These are phyloP conservation scores for Fulmarus glacialis DNA, from an alignment of 2,113 vertebrate genomes.

Conservation along the genomic window DNA sequence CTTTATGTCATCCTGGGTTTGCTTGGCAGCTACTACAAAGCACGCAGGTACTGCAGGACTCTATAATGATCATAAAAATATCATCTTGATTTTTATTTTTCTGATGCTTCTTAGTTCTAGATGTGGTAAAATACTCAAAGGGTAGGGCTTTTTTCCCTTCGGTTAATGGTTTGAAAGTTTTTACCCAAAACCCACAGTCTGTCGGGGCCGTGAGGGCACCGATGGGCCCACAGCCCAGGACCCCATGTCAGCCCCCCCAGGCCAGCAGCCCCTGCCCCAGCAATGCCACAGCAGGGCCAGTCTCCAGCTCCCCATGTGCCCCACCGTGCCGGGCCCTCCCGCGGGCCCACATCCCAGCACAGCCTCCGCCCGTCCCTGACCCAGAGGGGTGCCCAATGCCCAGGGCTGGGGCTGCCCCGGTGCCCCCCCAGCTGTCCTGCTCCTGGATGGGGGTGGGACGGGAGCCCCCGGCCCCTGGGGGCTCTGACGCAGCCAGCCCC, in stretches of 20 bases:
- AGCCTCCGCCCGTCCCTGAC: rapidly evolving
- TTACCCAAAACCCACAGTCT: background rate
- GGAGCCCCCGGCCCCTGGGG: rapidly evolving
- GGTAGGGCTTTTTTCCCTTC: background rate
- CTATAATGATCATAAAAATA: background rate
- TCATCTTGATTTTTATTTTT: background rate
- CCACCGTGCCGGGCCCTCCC: rapidly evolving
- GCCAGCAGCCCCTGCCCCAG: background rate
- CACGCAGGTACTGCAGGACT: background rate
- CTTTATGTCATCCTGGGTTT: background rate
- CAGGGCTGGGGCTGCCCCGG: rapidly evolving
- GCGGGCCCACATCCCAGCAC: background rate
- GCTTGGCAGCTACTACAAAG: background rate
- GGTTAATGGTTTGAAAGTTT: background rate
- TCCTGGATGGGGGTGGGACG: rapidly evolving
- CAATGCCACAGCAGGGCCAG: background rate
- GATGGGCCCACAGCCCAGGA: background rate
- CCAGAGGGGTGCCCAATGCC: rapidly evolving
- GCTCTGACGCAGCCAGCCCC: rapidly evolving
- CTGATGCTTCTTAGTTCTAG: background rate
- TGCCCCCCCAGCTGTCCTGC: background rate
- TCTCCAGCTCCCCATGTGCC: background rate
- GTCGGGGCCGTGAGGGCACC: background rate
- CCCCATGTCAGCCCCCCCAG: rapidly evolving
- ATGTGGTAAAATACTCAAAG: background rate